phyloP scores from a whole-genome alignment of 1,140 invertebrate genomes.

The Drosophila truncata region DNA sequence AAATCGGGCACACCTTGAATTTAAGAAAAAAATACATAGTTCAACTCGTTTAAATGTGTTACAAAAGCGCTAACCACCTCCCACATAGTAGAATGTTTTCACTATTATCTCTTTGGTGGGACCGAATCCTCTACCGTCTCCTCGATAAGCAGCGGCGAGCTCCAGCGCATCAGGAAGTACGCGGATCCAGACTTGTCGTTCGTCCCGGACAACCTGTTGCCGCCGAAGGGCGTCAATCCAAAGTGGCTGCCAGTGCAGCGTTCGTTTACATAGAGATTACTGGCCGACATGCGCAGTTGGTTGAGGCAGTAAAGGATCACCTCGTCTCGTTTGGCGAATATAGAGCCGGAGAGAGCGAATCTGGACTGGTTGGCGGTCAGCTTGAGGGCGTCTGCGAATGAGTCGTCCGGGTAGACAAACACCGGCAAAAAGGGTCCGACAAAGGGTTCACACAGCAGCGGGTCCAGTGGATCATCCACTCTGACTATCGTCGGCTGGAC shows the following conservation, averaged over 20 bases:
- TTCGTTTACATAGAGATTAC: conserved; percentile 99
- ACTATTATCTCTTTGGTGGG: neutral
- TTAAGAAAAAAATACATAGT: neutral
- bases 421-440: conserved; percentile 97
- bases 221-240: conserved; percentile 99
- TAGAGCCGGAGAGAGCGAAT: conserved; percentile 96
- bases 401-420: conserved; percentile 94
- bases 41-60: neutral
- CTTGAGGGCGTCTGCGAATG: conserved; percentile 86
- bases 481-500: conserved; percentile 97
- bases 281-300: conserved; percentile 92
- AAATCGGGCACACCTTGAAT: neutral
- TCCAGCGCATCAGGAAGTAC: conserved; percentile 96
- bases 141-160: conserved; percentile 88
- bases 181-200: conserved; percentile 99
- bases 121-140: conserved; percentile 35
- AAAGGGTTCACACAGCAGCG: conserved; percentile 97
- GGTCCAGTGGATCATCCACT: conserved; percentile 93
- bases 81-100: neutral
- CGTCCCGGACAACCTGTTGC: conserved; percentile 96
- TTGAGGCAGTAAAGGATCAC: conserved; percentile 91
- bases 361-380: conserved; percentile 91
- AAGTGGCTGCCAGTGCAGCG: conserved; percentile 98
- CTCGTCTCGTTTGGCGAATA: conserved; percentile 94
- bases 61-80: neutral